Evolutionary conservation across 2,888 invertebrate species (phyloP), one percentile per base, ranked within the genome.

Genomic region (Melanostoma mellinum): DNA sequence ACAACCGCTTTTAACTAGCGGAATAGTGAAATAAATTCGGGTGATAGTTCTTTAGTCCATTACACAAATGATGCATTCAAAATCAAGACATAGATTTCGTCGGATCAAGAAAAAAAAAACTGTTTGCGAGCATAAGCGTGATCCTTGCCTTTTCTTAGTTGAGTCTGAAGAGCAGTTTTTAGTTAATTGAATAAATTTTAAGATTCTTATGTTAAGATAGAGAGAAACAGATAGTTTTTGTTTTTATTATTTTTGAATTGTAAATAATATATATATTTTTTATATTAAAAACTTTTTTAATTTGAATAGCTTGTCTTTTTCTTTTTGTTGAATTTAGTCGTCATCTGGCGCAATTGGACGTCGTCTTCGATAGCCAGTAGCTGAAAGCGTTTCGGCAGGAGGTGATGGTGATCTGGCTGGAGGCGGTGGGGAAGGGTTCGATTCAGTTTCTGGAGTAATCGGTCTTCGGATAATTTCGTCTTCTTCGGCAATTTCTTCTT

Each of bases 401-500:
- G 67, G 50, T 38, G n/a, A 38, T 63, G 60, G 44, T 33, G 48
- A 48, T 3, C 8, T 8, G 52, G 67, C n/a, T 38, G 67, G 52
- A 32, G 63, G 63, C 3, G 55, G 38, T 72, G 60, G 69, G 30
- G 72, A 38, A 55, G 71, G 61, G 9, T 55, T 60, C 2, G 56
- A 20, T n/a, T 36, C 10, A n/a, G 69, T 38, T 40, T 77, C 81
- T 52, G 86, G 86, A 44, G 85, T 72, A 30, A 65, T 56, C 53
- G 86, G 86, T 20, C 86, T 61, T 32, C 77, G 76, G 36, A 86
- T 85, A n/a, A 86, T 71, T 84, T 86, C 86, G 50, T 87, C 86
- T 44, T 86, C 85, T 74, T 86, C 86, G 3, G 76, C 69, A 32
- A 86, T 85, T 76, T 86, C 87, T 50, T 85, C 85, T 5, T 86